A percentile compares a stretch with the other conserved stretches of the same genome.
Evolutionary conservation across 2,888 invertebrate species (phyloP).

Genomic region (Athrips mouffetella): DNA sequence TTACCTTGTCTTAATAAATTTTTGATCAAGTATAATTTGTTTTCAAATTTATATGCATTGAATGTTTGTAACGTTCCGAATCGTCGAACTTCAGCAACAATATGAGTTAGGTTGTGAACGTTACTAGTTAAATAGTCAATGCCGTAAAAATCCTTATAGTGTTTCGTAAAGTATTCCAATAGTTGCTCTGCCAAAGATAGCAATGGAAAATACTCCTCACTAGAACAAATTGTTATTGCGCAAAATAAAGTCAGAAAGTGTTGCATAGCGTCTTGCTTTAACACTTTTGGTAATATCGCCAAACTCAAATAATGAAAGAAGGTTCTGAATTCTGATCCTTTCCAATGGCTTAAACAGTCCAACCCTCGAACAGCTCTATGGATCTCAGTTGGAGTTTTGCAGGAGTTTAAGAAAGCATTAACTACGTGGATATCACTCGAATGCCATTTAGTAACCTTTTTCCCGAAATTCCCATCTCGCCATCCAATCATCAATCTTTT

Average conservation of each 20-base stretch:
- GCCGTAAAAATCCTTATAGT: slow-evolving; percentile 17
- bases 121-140: slow-evolving; percentile 21
- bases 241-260: slow-evolving; percentile 23
- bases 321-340: slow-evolving; percentile 22
- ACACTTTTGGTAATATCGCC: slow-evolving; percentile 20
- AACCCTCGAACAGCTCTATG: slow-evolving; percentile 14
- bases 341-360: no score
- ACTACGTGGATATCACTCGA: slow-evolving; percentile 12
- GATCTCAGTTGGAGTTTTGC: slow-evolving; percentile 15
- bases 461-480: slow-evolving; percentile 27
- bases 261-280: slow-evolving; percentile 13
- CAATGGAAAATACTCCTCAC: slow-evolving; percentile 14
- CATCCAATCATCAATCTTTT: slow-evolving; percentile 26
- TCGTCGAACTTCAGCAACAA: slow-evolving; percentile 10
- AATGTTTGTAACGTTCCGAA: slow-evolving; percentile 10
- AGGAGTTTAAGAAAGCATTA: neutral
- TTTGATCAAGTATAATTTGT: slow-evolving; percentile 18
- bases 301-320: slow-evolving; percentile 26
- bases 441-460: slow-evolving; percentile 21
- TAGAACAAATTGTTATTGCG: slow-evolving; percentile 25
- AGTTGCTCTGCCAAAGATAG: slow-evolving; percentile 21
- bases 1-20: slow-evolving; percentile 14
- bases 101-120: slow-evolving; percentile 21
- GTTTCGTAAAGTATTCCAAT: slow-evolving; percentile 21
- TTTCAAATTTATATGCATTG: slow-evolving; percentile 17